Evolutionary conservation across 2,888 invertebrate species (phyloP), one percentile per base, ranked within the genome.

Genomic region (Yponomeuta cagnagella): DNA sequence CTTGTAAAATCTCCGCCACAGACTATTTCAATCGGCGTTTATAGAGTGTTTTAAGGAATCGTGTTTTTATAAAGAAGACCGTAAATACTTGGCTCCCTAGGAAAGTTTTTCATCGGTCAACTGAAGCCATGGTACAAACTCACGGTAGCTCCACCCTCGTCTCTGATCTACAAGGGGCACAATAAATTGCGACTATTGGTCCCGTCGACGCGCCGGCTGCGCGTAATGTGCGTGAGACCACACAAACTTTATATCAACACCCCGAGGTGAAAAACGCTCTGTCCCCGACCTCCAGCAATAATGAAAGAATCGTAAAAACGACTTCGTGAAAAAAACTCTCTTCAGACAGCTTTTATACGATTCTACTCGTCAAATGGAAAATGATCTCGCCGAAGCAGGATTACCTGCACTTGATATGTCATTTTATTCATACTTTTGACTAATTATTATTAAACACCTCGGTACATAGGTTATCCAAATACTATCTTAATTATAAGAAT

Each of bases 111-210:
- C 15, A 15, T 58, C 4, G 15, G 12, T 58, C 52, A 58, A 8
- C 12, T 4, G 52, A 12, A 58, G 52, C 15, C 15, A 15, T 58
- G 52, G 15, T 4, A 5, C 52, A 4, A 58, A 15, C 52, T 12
- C 52, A 58, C 52, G 3, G 52, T 58, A 58, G 52, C 52, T 15
- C 52, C 37, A 8, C 43, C 52, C 52, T 12, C 52, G 52, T 58
- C 37, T 43, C 31, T 68, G 68, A 68, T 68, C 68, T 52, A 68
- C 52, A 68, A 68, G 68, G 23, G 68, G 68, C 52, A 68, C 86
- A 86, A 89, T 88, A 89, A 88, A 89, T 88, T 84, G 83, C 78
- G 82, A 84, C 84, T 88, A 86, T 87, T 83, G 84, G 81, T 15
- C 73, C 52, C 10, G 33, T 6, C 72, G 74, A 64, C 71, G 79